Base-by-base conservation (phyloP, 2,888 invertebrate species). In the Entomobrya proxima region DNA sequence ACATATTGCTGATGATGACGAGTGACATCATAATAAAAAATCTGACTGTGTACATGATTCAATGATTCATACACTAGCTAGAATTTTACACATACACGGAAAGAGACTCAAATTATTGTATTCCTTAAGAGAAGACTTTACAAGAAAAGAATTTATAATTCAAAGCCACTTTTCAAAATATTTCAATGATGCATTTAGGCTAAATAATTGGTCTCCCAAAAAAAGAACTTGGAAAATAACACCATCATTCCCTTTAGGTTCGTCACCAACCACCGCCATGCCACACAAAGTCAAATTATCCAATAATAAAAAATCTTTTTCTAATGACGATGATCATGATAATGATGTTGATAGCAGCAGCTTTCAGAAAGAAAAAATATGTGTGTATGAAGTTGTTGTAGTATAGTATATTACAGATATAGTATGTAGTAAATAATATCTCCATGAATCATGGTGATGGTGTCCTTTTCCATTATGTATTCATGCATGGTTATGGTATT, bases 11-110 rank as follows among this genome's bases (percentile, higher is more conserved):
- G 69, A 69, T 69, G 35, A 64, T 64, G 61, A 44, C 37, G 69
- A 83, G 83, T 83, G 77, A 83, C 77, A 69, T 83, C 83, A 83
- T 83, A 83, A 83, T 77, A 83, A 64, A 82, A 83, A n/a, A 52
- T 52, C 9, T 18, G 21, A n/a, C 15, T 52, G n/a, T n/a, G 32
- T 58, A 58, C 58, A 30, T 30, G 30, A 58, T 58, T 58, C 58
- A 82, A 76, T 76, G 84, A 84, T 84, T 84, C 72, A 78, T 72
- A 61, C 74, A 69, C 44, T 69, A 69, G 44, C 37, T 18, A 9
- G 69, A 44, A n/a, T 24, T 27, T 44, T 7, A 40, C 64, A 64
- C n/a, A n/a, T 6, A 67, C 47, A 69, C 27, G n/a, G n/a, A n/a
- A n/a, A n/a, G n/a, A 69, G 44, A 27, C 47, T 69, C 44, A 69